phyloP scores from a whole-genome alignment of 2,888 invertebrate species.

The Phyto melanocephala region DNA sequence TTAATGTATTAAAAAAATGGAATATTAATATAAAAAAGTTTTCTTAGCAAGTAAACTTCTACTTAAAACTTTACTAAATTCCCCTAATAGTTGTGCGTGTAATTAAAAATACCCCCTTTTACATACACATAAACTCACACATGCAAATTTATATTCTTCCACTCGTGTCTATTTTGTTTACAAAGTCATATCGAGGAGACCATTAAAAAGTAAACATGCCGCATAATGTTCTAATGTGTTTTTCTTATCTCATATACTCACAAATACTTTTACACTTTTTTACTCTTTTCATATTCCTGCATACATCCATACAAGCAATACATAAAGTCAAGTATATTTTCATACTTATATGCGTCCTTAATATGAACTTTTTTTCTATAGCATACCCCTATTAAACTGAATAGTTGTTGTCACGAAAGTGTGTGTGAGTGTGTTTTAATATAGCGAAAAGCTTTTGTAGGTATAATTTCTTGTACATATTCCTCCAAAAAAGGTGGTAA shows the following conservation, averaged over 20 bases:
- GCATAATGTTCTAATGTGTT: conserved; percentile 58
- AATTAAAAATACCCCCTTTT: conserved; percentile 2
- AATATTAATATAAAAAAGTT: too few species aligned
- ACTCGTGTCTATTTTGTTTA: conserved; percentile 1
- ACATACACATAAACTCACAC: background rate
- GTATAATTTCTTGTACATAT: background rate
- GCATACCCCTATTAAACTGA: background rate
- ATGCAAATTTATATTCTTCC: background rate
- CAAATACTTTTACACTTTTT: conserved; percentile 32
- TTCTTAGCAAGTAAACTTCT: too few species aligned
- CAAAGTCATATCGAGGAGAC: conserved; percentile 55
- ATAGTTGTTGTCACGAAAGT: background rate
- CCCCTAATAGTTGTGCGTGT: too few species aligned
- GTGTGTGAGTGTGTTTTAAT: conserved; percentile 13
- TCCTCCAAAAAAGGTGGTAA: conserved; percentile 45
- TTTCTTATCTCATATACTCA: conserved; percentile 29
- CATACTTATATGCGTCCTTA: background rate
- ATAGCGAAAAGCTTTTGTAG: background rate
- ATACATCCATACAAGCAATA: too few species aligned
- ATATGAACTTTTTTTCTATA: background rate
- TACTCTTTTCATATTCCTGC: background rate
- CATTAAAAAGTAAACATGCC: conserved; percentile 62
- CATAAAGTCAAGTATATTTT: background rate
- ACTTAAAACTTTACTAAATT: too few species aligned
- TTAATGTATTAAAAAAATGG: too few species aligned